These are phyloP conservation scores for Malacoraja senta DNA, from an alignment of 2,797 vertebrate species.

Conservation along the genomic window DNA sequence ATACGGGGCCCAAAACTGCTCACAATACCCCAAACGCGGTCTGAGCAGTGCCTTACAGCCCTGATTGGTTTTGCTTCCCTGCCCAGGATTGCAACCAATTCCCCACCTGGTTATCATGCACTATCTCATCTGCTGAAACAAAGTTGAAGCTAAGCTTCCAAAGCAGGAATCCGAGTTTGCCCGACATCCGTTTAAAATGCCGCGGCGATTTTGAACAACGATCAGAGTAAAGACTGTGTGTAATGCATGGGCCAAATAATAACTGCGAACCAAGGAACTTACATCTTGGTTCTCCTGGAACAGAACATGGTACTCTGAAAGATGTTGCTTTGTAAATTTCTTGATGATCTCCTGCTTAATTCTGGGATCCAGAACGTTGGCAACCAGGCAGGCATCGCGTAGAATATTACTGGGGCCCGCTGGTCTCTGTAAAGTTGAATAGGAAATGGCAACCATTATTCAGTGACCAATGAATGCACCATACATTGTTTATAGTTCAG, in stretches of 20 bases:
- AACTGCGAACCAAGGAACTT: conserved; percentile 47
- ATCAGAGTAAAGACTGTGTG: background rate
- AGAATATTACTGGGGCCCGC: conserved; percentile 91
- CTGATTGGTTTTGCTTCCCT: background rate
- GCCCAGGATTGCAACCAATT: background rate
- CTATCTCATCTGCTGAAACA: background rate
- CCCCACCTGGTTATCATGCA: background rate
- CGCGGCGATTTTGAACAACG: background rate
- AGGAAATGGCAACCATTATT: background rate
- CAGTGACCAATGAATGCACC: background rate
- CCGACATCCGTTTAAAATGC: background rate
- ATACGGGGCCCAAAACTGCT: too few relatives aligned
- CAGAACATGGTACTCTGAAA: conserved; percentile 89
- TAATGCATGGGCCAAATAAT: background rate
- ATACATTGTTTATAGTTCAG: background rate
- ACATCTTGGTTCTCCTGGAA: conserved; percentile 99
- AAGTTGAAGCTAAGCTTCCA: background rate
- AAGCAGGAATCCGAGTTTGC: background rate
- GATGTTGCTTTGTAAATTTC: conserved; percentile 95
- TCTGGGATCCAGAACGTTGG: conserved; percentile 86
- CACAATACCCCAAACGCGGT: too few relatives aligned
- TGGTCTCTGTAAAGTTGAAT: conserved; percentile 62
- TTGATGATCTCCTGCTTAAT: conserved; percentile 98
- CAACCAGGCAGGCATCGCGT: conserved; percentile 87
- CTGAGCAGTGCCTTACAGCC: too few relatives aligned